phyloP scores from a whole-genome alignment of 2,113 vertebrate genomes.

The Epinephelus moara region DNA sequence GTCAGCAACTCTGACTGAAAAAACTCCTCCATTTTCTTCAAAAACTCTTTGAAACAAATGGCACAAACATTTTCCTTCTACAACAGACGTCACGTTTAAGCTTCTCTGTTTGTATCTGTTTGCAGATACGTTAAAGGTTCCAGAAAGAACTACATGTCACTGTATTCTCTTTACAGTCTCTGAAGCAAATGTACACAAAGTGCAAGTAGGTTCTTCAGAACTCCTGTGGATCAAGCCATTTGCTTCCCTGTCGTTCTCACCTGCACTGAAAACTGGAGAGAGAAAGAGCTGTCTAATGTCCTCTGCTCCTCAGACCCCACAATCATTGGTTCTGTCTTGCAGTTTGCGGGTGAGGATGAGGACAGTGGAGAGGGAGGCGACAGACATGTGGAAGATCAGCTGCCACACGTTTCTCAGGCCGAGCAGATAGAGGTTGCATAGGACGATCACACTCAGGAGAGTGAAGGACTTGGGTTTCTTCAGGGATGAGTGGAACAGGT shows the following conservation, averaged over 20 bases:
- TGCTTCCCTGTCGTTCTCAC: conserved; percentile 8
- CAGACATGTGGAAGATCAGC: conserved; percentile 91
- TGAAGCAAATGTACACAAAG: conserved; percentile 51
- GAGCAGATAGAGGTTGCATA: conserved; percentile 91
- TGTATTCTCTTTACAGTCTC: conserved; percentile 18
- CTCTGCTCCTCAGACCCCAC: conserved; percentile 85
- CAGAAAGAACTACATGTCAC: conserved; percentile 9
- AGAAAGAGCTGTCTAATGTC: not conserved
- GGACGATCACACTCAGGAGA: conserved; percentile 84
- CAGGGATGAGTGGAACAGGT: conserved; percentile 90
- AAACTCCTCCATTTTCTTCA: not conserved
- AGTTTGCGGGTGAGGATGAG: conserved; percentile 90
- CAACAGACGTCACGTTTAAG: not conserved
- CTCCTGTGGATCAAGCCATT: not conserved
- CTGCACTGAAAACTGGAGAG: conserved; percentile 12
- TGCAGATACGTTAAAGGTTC: not conserved
- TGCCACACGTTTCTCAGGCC: conserved; percentile 93
- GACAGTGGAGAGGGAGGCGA: conserved; percentile 88
- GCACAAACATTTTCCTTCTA: conserved; percentile 10
- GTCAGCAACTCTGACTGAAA: conserved; percentile 10
- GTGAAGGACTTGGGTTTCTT: conserved; percentile 87
- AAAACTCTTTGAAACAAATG: not conserved
- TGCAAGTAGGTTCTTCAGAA: conserved; percentile 35
- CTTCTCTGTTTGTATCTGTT: not conserved
- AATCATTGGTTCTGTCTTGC: conserved; percentile 87